Evolutionary conservation across 2,888 invertebrate genomes (phyloP).

Genomic region (Drosophila quasianomalipes): DNA sequence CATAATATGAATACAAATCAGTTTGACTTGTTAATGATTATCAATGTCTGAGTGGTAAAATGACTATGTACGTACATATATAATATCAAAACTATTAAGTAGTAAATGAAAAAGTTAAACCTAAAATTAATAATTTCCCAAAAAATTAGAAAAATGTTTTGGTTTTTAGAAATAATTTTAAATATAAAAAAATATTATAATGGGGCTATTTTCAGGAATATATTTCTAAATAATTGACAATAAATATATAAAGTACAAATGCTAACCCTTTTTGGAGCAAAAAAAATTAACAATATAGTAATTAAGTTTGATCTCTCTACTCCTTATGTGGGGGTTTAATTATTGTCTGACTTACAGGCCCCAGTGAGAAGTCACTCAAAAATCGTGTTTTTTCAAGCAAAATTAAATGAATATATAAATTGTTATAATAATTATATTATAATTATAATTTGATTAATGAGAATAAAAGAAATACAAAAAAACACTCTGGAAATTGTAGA

Average conservation of each 20-base stretch:
- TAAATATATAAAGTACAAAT: background rate
- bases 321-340: too few relatives aligned
- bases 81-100: background rate
- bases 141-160: background rate
- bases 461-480: background rate
- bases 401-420: background rate
- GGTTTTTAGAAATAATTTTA: background rate
- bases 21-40: background rate
- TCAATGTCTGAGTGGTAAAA: background rate
- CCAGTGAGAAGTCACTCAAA: too few relatives aligned
- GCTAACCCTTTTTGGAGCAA: background rate
- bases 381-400: background rate
- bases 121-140: background rate
- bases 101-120: background rate
- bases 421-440: too few relatives aligned
- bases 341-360: background rate
- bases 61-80: background rate
- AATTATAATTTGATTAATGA: too few relatives aligned
- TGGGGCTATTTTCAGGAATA: background rate
- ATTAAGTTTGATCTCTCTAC: background rate
- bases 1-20: background rate
- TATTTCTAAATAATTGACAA: background rate
- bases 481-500: background rate
- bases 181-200: rapidly evolving
- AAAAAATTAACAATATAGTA: background rate